phyloP scores from a whole-genome alignment of 2,113 vertebrate genomes.

The Planiliza haematocheilus region DNA sequence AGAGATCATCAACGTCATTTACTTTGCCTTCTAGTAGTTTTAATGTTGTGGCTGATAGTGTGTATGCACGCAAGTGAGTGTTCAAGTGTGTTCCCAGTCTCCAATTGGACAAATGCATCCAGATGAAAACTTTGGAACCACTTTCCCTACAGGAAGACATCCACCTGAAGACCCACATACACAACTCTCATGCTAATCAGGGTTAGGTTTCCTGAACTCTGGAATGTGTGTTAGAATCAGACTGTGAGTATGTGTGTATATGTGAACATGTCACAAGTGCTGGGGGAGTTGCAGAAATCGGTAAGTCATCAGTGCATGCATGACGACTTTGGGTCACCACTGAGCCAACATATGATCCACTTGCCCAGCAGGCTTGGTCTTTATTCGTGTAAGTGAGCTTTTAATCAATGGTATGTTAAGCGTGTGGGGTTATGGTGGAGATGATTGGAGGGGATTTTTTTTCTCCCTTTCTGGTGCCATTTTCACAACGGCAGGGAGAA shows the following conservation, averaged over 20 bases:
- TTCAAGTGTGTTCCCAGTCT: conserved; percentile 44
- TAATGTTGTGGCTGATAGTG: too few relatives aligned
- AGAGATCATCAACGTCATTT: too few relatives aligned
- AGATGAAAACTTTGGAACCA: conserved; percentile 75
- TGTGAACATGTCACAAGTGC: conserved; percentile 61
- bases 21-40: too few relatives aligned
- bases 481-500: conserved; percentile 61
- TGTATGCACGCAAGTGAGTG: conserved; percentile 33
- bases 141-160: conserved; percentile 69
- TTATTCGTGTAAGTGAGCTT: conserved; percentile 70
- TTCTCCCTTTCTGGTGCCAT: conserved; percentile 29
- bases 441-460: conserved; percentile 47
- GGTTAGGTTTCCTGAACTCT: conserved; percentile 70
- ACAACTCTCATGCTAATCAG: conserved; percentile 65
- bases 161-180: conserved; percentile 63
- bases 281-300: conserved; percentile 58
- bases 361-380: conserved; percentile 27
- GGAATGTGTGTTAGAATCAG: conserved; percentile 53
- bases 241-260: conserved; percentile 43
- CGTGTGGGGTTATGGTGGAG: conserved; percentile 56
- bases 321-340: conserved; percentile 66
- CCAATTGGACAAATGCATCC: conserved; percentile 72
- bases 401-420: conserved; percentile 75
- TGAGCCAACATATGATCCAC: conserved; percentile 66
- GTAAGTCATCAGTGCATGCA: conserved; percentile 63